Conservation (phyloP, 2,113 vertebrate genomes). For the Lamprologus ornatipinnis region DNA sequence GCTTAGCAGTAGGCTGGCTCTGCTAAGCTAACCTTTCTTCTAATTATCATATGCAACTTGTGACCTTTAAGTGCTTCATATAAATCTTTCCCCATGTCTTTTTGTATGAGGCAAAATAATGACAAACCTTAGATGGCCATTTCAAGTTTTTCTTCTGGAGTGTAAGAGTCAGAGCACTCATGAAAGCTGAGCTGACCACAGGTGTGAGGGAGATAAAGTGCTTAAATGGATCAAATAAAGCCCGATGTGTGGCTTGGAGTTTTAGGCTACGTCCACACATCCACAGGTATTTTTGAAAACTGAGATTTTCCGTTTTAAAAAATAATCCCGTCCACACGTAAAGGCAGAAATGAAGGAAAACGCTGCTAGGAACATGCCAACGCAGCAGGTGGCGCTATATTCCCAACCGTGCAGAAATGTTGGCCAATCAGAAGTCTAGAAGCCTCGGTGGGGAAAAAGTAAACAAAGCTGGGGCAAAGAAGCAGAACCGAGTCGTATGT, state of each 20-base stretch:
- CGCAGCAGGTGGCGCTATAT: too few species aligned
- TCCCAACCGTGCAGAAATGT: too few species aligned
- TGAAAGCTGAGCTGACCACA: neutral
- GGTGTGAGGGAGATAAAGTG: neutral
- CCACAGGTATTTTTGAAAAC: too few species aligned
- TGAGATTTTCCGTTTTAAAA: accelerated
- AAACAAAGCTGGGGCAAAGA: too few species aligned
- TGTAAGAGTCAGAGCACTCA: neutral
- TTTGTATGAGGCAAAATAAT: neutral
- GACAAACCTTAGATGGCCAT: accelerated
- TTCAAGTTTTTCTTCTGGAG: neutral
- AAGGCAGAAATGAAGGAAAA: too few species aligned
- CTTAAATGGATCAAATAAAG: neutral
- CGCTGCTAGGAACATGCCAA: too few species aligned
- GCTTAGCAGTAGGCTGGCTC: neutral
- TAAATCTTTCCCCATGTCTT: neutral
- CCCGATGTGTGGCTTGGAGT: neutral
- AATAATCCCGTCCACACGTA: too few species aligned
- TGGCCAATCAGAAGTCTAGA: too few species aligned
- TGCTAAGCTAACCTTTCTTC: neutral
- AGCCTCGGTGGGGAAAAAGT: too few species aligned
- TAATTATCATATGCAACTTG: neutral
- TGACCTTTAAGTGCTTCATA: neutral
- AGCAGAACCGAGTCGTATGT: too few species aligned
- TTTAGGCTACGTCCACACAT: accelerated